Base-by-base conservation (phyloP, 1,140 invertebrate species). In the Ceratitis capitata region DNA sequence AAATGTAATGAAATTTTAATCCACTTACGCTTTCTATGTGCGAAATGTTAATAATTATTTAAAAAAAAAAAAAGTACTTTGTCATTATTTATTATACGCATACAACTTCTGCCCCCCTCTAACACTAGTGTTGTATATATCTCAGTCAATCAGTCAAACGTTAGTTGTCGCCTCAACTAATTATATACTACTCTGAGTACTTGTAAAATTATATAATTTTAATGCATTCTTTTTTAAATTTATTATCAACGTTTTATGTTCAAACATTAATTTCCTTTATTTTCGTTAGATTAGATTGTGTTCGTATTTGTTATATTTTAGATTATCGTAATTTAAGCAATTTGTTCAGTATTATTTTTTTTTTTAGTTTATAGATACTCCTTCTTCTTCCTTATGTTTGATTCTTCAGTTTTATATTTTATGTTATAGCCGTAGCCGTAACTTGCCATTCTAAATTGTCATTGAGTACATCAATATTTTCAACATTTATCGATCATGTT, bases 401-500 rank as follows among this genome's bases (percentile, higher is more conserved):
- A 51, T 83, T 56, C 53, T 14, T 83, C n/a, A 82, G 39, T 82
- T 39, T 83, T 10, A 10, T 7, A 83, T 14, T 83, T 45, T 35
- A 42, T 45, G 26, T 78, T 78, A 78, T 45, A 78, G 39, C 69
- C 2, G 69, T 74, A 35, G 35, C 69, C 69, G 19, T 47, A 78
- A 78, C 35, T 42, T 45, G 42, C 69, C 69, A 78, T 45, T 45
- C 69, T 78, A 78, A 78, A 45, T 78, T 78, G 69, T 78, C 69
- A 78, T 78, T 78, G 69, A 78, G 69, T 78, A 78, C 69, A 78
- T 42, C 19, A 78, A 78, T 78, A 78, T 78, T 78, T 78, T 78
- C 39, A 64, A 74, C 58, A 53, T 85, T 82, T 82, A 51, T 53
- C 69, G 49, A 78, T 85, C 85, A 82, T 85, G 74, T 82, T 85